These are phyloP conservation scores for Drosophila kepulauana DNA, from an alignment of 1,140 invertebrate species.

Conservation along the genomic window DNA sequence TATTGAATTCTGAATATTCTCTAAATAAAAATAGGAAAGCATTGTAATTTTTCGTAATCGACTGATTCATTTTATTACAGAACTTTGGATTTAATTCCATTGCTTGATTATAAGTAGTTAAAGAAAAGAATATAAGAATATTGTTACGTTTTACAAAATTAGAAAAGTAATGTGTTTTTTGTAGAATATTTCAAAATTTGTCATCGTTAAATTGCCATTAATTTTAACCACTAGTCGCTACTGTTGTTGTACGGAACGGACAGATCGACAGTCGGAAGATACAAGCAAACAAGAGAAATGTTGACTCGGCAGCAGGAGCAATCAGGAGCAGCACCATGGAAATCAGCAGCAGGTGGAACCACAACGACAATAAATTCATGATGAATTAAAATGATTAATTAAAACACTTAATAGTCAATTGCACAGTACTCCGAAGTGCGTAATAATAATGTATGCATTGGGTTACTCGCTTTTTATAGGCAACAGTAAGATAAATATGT, in stretches of 20 bases:
- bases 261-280: constrained; percentile 57
- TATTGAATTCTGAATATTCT: no score
- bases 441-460: background rate
- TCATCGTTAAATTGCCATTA: background rate
- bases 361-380: constrained; percentile 46
- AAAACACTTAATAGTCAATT: constrained; percentile 8
- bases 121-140: no score
- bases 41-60: no score
- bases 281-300: constrained; percentile 61
- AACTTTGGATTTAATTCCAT: no score
- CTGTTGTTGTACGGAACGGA: constrained; percentile 59
- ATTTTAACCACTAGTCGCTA: no score
- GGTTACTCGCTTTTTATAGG: constrained; percentile 27
- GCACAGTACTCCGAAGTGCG: background rate
- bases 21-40: no score
- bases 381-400: background rate
- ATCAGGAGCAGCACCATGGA: constrained; percentile 47
- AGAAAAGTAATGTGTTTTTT: no score
- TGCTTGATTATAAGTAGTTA: no score
- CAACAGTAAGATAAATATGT: background rate
- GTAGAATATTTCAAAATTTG: background rate
- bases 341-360: constrained; percentile 44
- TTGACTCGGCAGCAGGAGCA: constrained; percentile 54
- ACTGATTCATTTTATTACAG: no score
- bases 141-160: no score